Evolutionary conservation across 1,140 invertebrate species (phyloP).

Genomic region (Oedothorax gibbosus): DNA sequence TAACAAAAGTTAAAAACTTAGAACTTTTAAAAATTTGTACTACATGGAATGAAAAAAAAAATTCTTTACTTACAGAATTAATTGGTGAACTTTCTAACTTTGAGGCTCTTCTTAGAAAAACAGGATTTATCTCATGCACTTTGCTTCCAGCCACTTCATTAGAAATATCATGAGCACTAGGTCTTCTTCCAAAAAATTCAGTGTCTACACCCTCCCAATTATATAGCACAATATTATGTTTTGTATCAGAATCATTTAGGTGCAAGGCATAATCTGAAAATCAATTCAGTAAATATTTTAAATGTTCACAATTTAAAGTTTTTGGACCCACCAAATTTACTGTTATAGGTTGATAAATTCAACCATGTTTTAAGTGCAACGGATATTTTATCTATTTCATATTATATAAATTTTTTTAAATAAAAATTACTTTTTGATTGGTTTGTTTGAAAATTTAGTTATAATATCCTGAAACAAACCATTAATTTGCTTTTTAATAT

Average conservation of each 20-base stretch:
- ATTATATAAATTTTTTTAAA: too few species aligned
- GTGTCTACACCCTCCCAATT: constrained; percentile 43
- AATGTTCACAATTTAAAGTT: too few species aligned
- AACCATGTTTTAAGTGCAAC: too few species aligned
- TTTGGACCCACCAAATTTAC: too few species aligned
- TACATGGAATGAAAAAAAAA: too few species aligned
- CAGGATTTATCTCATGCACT: constrained; percentile 24
- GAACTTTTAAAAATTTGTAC: neutral
- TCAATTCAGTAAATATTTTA: neutral
- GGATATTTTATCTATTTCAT: too few species aligned
- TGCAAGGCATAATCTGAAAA: constrained; percentile 13
- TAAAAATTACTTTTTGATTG: too few species aligned
- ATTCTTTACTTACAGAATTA: constrained; percentile 14
- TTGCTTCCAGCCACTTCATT: constrained; percentile 58
- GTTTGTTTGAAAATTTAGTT: too few species aligned
- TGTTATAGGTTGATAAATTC: neutral
- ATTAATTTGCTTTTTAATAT: too few species aligned
- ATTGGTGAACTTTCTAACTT: constrained; percentile 36
- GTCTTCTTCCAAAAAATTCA: constrained; percentile 49
- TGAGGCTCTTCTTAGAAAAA: constrained; percentile 54
- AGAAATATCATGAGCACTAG: constrained; percentile 54
- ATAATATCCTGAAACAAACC: too few species aligned
- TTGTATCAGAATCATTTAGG: neutral
- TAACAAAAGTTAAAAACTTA: neutral
- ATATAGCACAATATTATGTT: constrained; percentile 39